A percentile compares a stretch with the other conserved stretches of the same genome.
Evolutionary conservation across 2,797 vertebrate species (phyloP).

Genomic region (Ficedula albicollis): DNA sequence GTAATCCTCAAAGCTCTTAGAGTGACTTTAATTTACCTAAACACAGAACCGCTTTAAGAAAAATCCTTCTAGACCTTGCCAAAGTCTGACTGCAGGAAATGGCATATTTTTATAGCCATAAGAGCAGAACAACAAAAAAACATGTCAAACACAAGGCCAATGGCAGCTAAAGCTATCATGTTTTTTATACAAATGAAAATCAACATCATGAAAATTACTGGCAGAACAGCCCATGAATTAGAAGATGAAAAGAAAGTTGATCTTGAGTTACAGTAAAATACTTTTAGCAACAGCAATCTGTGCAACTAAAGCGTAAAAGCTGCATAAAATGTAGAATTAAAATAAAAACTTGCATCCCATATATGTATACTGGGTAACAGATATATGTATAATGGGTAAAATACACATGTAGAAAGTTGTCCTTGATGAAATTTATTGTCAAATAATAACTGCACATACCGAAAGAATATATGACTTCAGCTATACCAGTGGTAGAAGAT

Average conservation of each 20-base stretch:
- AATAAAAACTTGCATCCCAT: neutral
- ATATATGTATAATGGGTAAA: neutral
- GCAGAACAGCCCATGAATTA: neutral
- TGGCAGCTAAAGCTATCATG: neutral
- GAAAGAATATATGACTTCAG: neutral
- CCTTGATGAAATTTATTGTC: conserved; percentile 4
- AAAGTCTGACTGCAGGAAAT: conserved; percentile 53
- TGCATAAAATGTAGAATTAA: conserved; percentile 16
- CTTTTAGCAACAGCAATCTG: neutral
- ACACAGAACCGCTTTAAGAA: conserved; percentile 43
- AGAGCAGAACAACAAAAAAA: conserved; percentile 61
- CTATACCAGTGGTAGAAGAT: neutral
- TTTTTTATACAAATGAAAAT: conserved; percentile 40
- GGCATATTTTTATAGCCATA: conserved; percentile 47
- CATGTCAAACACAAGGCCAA: conserved; percentile 20
- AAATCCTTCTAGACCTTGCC: conserved; percentile 54
- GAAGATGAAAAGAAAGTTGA: conserved; percentile 11
- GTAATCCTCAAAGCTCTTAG: conserved; percentile 50
- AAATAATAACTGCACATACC: neutral
- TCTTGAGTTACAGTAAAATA: neutral
- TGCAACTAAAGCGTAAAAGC: neutral
- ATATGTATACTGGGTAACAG: neutral
- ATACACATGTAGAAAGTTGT: neutral
- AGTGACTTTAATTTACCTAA: conserved; percentile 66
- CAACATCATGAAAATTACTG: conserved; percentile 11